Evolutionary conservation across 2,888 invertebrate species (phyloP), one percentile per base, ranked within the genome.

Genomic region (Sinelater perroti): DNA sequence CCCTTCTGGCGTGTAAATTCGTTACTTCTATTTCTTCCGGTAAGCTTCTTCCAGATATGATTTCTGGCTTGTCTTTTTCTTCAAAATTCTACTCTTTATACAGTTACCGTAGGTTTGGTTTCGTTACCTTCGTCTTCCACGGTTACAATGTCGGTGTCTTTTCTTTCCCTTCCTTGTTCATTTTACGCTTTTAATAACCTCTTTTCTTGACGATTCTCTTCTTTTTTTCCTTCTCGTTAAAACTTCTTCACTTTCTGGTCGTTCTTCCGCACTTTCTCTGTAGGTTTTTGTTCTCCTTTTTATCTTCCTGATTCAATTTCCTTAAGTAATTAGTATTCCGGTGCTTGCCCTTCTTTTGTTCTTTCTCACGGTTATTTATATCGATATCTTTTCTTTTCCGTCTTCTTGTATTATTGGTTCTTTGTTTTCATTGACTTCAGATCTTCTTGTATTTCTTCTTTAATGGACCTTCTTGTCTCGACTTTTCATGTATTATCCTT

Each of bases 341-440:
- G n/a, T n/a, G n/a, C n/a, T n/a, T n/a, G n/a, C n/a, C n/a, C n/a
- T n/a, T n/a, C n/a, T n/a, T n/a, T n/a, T n/a, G n/a, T 78, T 79
- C 64, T 70, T 80, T 67, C 74, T 79, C 63, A 75, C 67, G 70
- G 69, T 75, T 26, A 71, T 72, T n/a, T 53, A 73, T 78, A 10
- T 70, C 50, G 49, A 68, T 66, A 55, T 78, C 68, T 78, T 79
- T 72, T 75, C 76, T 58, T 55, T 64, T 42, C 80, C 79, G 2
- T 76, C 69, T 47, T 78, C 77, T 2, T 77, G 68, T 60, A n/a
- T n/a, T n/a, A n/a, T n/a, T n/a, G n/a, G n/a, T n/a, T n/a, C n/a
- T n/a, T n/a, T n/a, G n/a, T n/a, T n/a, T n/a, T n/a, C n/a, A n/a
- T n/a, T n/a, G n/a, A n/a, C n/a, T n/a, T n/a, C n/a, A n/a, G n/a